Base-by-base conservation (phyloP, 2,113 vertebrate genomes). In the Pachycephala philippinensis region DNA sequence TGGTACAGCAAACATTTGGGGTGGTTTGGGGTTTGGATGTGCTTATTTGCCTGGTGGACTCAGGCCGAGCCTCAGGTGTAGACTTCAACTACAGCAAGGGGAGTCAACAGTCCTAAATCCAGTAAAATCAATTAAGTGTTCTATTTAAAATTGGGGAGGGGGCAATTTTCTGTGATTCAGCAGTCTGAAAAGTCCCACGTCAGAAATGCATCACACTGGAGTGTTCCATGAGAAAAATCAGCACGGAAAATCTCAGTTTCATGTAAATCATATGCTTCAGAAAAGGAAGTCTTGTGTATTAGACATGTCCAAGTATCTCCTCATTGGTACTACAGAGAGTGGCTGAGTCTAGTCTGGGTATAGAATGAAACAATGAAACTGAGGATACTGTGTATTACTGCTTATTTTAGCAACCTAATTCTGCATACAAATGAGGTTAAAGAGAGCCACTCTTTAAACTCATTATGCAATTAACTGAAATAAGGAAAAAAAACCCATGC, bases 401-500 rank as follows among this genome's bases (percentile, higher is more conserved):
- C 47, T 91, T 72, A 28, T 68, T 60, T 42, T 84, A 56, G 7
- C 4, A 40, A 70, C 37, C n/a, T 78, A 31, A 61, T 54, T 42
- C 37, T 93, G 69, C 65, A 16, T 81, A 33, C 14, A 65, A 30
- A 54, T 45, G 5, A 44, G 13, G 7, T 56, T 68, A 13, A 75
- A 87, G 35, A 37, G 23, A 70, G 6, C 12, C 37, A 39, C 20
- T 13, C 16, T 80, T 80, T 37, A 44, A 90, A 39, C 13, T 84
- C 14, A 11, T 45, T 54, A 45, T 35, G 76, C 75, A 49, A 7
- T 68, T 21, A 49, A 72, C 13, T 56, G 39, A 65, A 77, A 64
- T 70, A 2, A 18, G 56, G 13, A 2, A 1, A 5, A n/a, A 49
- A 35, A 27, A 3, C 5, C 1, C 2, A 6, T 47, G 30, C 27